Percentiles rank a stretch among this genome's conserved stretches.
These are phyloP conservation scores for Metacarcinus magister DNA, from an alignment of 2,888 invertebrate genomes.

Conservation along the genomic window DNA sequence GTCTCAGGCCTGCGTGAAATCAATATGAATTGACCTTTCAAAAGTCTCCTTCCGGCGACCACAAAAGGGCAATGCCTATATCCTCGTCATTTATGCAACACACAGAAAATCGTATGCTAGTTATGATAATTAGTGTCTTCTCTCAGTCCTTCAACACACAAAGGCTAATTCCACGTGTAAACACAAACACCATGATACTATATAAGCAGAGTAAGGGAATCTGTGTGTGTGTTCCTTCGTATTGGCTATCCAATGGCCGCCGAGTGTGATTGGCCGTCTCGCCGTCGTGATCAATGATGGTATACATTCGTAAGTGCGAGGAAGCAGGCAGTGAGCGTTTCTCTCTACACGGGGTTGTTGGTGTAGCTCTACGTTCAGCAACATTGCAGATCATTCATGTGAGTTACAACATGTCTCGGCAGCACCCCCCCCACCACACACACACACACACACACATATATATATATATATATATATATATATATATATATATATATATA, in stretches of 20 bases:
- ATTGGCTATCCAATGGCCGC: not conserved
- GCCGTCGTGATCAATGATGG: constrained; percentile 8
- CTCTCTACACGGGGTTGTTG: not conserved
- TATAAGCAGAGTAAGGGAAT: not conserved
- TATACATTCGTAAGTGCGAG: not conserved
- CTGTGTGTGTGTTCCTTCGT: not conserved
- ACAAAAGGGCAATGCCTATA: constrained; percentile 26
- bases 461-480: no score
- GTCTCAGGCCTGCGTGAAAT: not conserved
- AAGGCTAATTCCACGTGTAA: not conserved
- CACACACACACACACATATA: not conserved
- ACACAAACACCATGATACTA: not conserved
- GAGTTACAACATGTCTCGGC: not conserved
- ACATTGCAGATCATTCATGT: not conserved
- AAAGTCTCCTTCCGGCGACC: not conserved
- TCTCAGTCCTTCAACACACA: not conserved
- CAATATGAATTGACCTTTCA: constrained; percentile 22
- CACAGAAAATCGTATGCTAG: not conserved
- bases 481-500: no score
- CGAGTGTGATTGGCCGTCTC: not conserved
- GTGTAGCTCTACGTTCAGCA: not conserved
- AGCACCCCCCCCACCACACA: not conserved
- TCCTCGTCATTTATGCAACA: not conserved
- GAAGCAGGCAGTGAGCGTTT: not conserved
- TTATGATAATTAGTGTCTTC: not conserved